Conservation (phyloP, 2,113 vertebrate species). For the Alouatta palliata region DNA sequence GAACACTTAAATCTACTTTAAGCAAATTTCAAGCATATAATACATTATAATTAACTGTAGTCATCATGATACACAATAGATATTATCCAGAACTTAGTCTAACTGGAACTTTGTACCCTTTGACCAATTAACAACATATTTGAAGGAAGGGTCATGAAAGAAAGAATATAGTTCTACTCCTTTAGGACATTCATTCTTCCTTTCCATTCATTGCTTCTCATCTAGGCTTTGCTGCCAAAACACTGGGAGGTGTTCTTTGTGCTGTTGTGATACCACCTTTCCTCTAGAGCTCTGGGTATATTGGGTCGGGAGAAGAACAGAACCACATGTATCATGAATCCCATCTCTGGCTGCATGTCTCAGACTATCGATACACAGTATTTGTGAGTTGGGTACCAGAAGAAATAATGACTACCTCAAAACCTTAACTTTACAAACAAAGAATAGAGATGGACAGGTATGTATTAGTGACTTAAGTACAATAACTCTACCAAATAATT, state of each 20-base stretch:
- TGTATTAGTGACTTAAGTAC: neutral
- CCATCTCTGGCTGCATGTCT: neutral
- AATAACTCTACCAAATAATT: neutral
- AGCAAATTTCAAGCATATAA: neutral
- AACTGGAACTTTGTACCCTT: neutral
- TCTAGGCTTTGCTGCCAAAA: neutral
- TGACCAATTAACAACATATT: neutral
- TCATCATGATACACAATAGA: neutral
- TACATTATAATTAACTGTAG: neutral
- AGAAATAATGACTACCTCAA: neutral
- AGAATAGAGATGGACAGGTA: neutral
- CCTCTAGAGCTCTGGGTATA: neutral
- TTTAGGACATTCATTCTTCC: no score
- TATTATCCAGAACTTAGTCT: neutral
- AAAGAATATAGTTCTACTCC: neutral
- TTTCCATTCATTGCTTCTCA: neutral
- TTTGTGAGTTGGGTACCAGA: neutral
- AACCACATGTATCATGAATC: neutral
- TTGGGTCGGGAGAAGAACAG: neutral
- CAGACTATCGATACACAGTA: neutral
- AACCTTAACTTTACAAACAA: neutral
- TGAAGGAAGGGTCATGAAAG: neutral
- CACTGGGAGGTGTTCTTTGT: neutral
- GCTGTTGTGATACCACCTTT: neutral
- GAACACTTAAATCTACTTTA: neutral